phyloP scores from a whole-genome alignment of 1,140 invertebrate genomes.

The Nomia melanderi region DNA sequence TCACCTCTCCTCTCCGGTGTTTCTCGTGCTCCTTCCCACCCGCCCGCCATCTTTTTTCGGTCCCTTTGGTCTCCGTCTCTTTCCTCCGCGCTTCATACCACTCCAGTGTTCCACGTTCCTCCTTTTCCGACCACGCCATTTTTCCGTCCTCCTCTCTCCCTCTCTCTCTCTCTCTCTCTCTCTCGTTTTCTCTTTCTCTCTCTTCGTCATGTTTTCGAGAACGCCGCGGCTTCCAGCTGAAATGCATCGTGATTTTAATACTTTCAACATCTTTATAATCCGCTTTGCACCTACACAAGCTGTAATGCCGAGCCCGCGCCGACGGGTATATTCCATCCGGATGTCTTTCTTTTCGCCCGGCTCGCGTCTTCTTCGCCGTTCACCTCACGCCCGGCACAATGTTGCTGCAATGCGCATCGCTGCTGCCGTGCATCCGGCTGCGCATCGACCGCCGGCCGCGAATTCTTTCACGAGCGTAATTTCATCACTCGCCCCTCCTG shows the following conservation, averaged over 20 bases:
- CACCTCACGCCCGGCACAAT: not conserved
- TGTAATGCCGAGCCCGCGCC: constrained; percentile 34
- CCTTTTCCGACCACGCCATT: constrained; percentile 5
- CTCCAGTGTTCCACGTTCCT: constrained; percentile 46
- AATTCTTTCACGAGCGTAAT: constrained; percentile 44
- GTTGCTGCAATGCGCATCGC: not conserved
- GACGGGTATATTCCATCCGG: constrained; percentile 9
- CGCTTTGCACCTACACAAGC: constrained; percentile 67
- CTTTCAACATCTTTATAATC: constrained; percentile 79
- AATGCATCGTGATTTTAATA: constrained; percentile 79
- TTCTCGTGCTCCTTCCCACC: constrained; percentile 8
- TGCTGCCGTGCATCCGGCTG: not conserved
- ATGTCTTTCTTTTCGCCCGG: constrained; percentile 7
- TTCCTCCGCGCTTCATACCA: constrained; percentile 49
- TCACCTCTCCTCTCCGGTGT: constrained; percentile 31
- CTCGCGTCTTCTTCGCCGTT: not conserved
- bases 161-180: constrained; percentile 16
- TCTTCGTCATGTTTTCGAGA: constrained; percentile 25
- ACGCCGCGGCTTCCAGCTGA: constrained; percentile 61
- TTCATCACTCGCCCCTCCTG: constrained; percentile 43
- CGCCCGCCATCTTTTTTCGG: constrained; percentile 52
- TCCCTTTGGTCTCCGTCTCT: constrained; percentile 59
- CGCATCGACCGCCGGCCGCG: constrained; percentile 6
- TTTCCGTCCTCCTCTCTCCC: not conserved
- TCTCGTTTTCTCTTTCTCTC: constrained; percentile 3